A percentile compares a stretch with the other conserved stretches of the same genome.
Conservation (phyloP, 1,140 invertebrate species). For the Luehdorfia chinensis region DNA sequence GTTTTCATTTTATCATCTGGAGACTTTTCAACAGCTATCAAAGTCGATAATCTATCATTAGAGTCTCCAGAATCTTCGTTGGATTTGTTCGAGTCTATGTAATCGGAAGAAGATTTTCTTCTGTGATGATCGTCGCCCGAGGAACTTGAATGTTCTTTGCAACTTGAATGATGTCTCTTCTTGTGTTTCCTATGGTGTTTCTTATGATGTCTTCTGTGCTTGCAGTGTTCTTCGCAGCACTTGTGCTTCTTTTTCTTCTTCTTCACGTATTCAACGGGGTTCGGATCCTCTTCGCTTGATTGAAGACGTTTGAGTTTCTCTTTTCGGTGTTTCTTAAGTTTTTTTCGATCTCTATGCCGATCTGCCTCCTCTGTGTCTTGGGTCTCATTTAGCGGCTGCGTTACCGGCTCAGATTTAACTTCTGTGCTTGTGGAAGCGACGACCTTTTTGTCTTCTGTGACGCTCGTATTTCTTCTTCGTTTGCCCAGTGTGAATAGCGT, state of each 20-base stretch:
- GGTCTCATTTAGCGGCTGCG: slow-evolving; percentile 26
- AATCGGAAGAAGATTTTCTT: slow-evolving; percentile 81
- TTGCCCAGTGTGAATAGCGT: slow-evolving; percentile 86
- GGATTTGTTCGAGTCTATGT: slow-evolving; percentile 62
- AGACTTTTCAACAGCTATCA: slow-evolving; percentile 64
- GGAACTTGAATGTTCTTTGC: slow-evolving; percentile 91
- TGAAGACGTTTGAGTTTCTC: slow-evolving; percentile 80
- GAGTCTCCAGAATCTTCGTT: slow-evolving; percentile 67
- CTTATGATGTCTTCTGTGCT: slow-evolving; percentile 84
- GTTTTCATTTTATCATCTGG: slow-evolving; percentile 69
- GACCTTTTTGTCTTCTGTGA: slow-evolving; percentile 76
- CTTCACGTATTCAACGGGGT: slow-evolving; percentile 70
- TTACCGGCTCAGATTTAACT: slow-evolving; percentile 25
- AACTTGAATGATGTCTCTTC: slow-evolving; percentile 87
- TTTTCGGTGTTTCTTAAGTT: slow-evolving; percentile 83
- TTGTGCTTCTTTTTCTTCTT: slow-evolving; percentile 85
- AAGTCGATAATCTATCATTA: slow-evolving; percentile 60
- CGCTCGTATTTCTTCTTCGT: slow-evolving; percentile 82
- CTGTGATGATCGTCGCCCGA: slow-evolving; percentile 87
- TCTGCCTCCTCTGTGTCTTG: slow-evolving; percentile 53
- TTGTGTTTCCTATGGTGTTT: slow-evolving; percentile 86
- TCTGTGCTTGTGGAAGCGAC: slow-evolving; percentile 32
- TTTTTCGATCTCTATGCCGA: slow-evolving; percentile 81
- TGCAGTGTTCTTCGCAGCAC: slow-evolving; percentile 83
- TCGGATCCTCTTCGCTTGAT: slow-evolving; percentile 67